Conservation (phyloP, 2,113 vertebrate genomes). For the Ctenodactylus gundi region DNA sequence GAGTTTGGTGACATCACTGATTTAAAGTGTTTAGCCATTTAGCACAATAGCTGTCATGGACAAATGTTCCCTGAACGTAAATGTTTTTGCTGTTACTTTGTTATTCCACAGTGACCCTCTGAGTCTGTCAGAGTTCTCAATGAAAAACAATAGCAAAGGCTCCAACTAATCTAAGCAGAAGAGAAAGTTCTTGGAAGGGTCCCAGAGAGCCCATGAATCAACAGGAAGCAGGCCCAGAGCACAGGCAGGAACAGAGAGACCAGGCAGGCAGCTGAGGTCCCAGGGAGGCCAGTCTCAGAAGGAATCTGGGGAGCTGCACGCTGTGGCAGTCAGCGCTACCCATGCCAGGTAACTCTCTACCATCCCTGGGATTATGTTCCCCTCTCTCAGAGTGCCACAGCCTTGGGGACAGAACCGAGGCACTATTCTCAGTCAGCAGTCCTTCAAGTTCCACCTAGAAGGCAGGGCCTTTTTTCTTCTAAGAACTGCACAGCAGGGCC, state of each 20-base stretch:
- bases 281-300: background rate
- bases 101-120: background rate
- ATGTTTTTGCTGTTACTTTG: background rate
- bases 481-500: background rate
- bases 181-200: background rate
- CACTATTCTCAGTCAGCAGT: background rate
- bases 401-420: background rate
- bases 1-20: background rate
- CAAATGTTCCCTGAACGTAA: background rate
- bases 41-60: background rate
- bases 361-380: background rate
- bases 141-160: background rate
- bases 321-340: background rate
- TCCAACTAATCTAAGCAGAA: background rate
- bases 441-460: background rate
- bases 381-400: background rate
- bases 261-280: background rate
- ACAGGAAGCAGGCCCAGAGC: background rate
- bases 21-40: conserved; percentile 9
- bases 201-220: background rate
- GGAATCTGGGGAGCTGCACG: background rate
- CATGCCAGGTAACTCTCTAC: background rate
- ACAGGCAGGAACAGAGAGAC: background rate
- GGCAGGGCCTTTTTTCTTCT: background rate
- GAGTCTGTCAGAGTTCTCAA: background rate